phyloP scores from a whole-genome alignment of 1,140 invertebrate species.

The Procambarus virginalis region DNA sequence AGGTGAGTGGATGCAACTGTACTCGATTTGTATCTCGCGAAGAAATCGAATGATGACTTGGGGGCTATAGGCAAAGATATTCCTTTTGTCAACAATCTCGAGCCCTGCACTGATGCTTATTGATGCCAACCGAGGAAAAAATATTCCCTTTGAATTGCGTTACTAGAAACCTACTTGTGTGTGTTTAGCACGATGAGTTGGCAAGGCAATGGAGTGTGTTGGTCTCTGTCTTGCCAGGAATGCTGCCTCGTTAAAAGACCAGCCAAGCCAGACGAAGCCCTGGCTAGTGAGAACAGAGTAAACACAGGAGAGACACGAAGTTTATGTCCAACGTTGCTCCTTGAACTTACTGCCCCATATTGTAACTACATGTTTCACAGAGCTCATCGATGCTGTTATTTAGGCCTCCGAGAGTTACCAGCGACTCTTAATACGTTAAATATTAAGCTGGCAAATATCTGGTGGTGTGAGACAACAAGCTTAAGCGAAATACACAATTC shows the following conservation, averaged over 20 bases:
- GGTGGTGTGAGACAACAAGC: too few relatives aligned
- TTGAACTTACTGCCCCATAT: neutral
- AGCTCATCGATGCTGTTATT: too few relatives aligned
- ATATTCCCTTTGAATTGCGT: neutral
- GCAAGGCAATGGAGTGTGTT: neutral
- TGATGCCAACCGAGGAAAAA: neutral
- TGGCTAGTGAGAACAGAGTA: neutral
- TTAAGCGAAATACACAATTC: too few relatives aligned
- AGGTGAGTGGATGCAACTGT: neutral
- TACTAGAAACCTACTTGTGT: neutral
- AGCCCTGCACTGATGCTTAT: neutral
- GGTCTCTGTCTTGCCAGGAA: neutral
- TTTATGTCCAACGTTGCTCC: neutral
- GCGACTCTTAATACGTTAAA: too few relatives aligned
- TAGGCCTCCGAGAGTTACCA: too few relatives aligned
- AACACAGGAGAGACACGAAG: neutral
- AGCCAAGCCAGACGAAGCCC: neutral
- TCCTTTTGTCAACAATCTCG: neutral
- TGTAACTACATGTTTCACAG: neutral
- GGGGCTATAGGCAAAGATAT: neutral
- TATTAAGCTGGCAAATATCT: too few relatives aligned
- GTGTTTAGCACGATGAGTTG: neutral
- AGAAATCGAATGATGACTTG: neutral
- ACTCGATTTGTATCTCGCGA: neutral
- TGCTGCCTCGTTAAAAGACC: slow-evolving; percentile 4